phyloP scores from a whole-genome alignment of 2,113 vertebrate species.

The Carassius auratus region DNA sequence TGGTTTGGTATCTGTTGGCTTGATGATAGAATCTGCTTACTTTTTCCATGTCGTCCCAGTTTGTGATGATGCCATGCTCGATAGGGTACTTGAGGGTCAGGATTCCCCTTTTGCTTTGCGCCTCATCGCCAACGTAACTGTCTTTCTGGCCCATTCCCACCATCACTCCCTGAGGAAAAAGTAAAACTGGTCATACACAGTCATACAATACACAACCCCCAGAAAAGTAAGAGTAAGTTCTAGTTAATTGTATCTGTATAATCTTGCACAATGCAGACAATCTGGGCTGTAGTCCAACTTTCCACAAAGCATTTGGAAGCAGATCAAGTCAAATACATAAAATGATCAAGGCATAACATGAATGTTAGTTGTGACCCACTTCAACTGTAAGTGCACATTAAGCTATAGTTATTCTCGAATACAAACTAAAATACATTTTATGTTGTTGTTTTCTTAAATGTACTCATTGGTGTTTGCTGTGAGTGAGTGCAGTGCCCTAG shows the following conservation, averaged over 20 bases:
- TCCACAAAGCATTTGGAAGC: not conserved
- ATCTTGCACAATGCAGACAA: not conserved
- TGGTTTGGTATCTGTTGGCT: constrained; percentile 8
- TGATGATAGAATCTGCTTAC: constrained; percentile 67
- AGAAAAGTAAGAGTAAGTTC: not conserved
- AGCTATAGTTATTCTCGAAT: not conserved
- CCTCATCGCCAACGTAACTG: constrained; percentile 97
- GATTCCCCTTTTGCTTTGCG: constrained; percentile 97
- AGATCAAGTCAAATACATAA: not conserved
- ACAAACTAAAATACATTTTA: not conserved
- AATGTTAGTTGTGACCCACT: not conserved
- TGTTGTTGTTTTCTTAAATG: not conserved
- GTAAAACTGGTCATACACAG: not conserved
- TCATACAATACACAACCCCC: too few relatives aligned
- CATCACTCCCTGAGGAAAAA: constrained; percentile 88
- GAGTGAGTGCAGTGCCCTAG: not conserved
- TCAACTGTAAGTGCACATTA: not conserved
- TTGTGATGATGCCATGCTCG: constrained; percentile 98
- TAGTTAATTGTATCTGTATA: not conserved
- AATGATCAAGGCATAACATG: not conserved
- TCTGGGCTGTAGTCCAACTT: constrained; percentile 14
- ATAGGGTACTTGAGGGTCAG: constrained; percentile 97
- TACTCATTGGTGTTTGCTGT: not conserved
- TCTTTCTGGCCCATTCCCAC: constrained; percentile 99
- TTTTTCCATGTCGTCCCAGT: constrained; percentile 99